Percentiles rank a stretch among this genome's conserved stretches.
Evolutionary conservation across 2,888 invertebrate genomes (phyloP).

Genomic region (Oxyteleia sp.): DNA sequence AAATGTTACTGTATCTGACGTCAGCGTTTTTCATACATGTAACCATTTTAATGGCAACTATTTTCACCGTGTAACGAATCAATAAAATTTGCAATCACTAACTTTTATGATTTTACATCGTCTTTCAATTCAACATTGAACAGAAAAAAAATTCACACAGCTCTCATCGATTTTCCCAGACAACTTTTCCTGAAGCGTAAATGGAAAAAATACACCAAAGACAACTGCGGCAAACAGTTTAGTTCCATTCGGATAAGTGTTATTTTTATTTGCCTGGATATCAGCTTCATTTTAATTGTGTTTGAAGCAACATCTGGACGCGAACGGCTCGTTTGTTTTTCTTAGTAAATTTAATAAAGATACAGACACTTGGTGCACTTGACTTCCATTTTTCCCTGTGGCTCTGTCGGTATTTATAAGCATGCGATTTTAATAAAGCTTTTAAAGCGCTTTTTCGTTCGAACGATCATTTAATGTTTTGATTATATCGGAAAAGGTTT

Average conservation of each 20-base stretch:
- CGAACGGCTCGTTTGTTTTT: conserved; percentile 55
- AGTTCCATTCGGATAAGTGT: conserved; percentile 48
- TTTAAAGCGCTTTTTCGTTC: no score
- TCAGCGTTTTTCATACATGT: no score
- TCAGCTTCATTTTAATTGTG: conserved; percentile 63
- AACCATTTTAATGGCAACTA: no score
- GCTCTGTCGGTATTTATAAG: no score
- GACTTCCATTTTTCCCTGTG: no score
- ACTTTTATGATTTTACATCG: conserved; percentile 18
- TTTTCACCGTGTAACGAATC: no score
- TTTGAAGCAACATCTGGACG: conserved; percentile 65
- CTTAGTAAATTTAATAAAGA: conserved; percentile 64
- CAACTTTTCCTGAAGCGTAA: conserved; percentile 1
- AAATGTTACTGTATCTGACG: no score
- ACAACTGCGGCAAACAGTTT: conserved; percentile 42
- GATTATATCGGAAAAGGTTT: no score
- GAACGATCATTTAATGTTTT: no score
- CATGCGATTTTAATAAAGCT: no score
- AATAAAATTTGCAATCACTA: conserved; percentile 24
- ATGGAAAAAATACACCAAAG: conserved; percentile 33
- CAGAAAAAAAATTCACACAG: conserved; percentile 10
- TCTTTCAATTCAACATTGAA: conserved; percentile 23
- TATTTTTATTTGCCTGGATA: conserved; percentile 62
- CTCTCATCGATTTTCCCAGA: conserved; percentile 21
- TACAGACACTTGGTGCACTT: no score